Evolutionary conservation across 2,113 vertebrate genomes (phyloP).

Genomic region (Cichladusa arquata): DNA sequence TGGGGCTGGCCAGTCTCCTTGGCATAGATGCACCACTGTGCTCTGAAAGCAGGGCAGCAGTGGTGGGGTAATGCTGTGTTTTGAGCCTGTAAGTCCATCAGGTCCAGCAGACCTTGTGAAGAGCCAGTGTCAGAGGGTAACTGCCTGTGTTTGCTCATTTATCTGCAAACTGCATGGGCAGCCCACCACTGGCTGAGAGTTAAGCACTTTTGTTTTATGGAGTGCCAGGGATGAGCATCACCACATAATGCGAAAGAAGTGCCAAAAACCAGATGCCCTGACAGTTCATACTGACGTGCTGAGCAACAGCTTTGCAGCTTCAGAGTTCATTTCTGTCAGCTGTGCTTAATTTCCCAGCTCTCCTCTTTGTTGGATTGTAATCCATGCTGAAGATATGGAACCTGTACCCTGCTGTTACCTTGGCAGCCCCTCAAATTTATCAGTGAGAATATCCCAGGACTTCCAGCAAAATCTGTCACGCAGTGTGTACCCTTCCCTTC

Average conservation of each 20-base stretch:
- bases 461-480: constrained; percentile 22
- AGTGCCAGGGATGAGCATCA: background rate
- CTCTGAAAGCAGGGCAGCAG: background rate
- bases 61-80: background rate
- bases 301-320: constrained; percentile 7
- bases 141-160: background rate
- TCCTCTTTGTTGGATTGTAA: background rate
- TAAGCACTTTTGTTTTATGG: background rate
- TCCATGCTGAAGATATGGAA: background rate
- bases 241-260: background rate
- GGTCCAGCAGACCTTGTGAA: background rate
- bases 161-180: background rate
- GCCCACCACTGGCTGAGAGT: background rate
- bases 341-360: background rate
- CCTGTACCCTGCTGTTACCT: constrained; percentile 22
- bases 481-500: background rate
- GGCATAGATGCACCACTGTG: background rate
- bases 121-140: background rate
- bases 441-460: background rate
- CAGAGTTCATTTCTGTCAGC: constrained; percentile 1
- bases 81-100: background rate
- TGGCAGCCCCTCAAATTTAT: constrained; percentile 41
- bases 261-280: background rate
- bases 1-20: background rate
- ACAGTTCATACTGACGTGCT: background rate